phyloP scores from a whole-genome alignment of 2,797 vertebrate species.

The Trachurus trachurus region DNA sequence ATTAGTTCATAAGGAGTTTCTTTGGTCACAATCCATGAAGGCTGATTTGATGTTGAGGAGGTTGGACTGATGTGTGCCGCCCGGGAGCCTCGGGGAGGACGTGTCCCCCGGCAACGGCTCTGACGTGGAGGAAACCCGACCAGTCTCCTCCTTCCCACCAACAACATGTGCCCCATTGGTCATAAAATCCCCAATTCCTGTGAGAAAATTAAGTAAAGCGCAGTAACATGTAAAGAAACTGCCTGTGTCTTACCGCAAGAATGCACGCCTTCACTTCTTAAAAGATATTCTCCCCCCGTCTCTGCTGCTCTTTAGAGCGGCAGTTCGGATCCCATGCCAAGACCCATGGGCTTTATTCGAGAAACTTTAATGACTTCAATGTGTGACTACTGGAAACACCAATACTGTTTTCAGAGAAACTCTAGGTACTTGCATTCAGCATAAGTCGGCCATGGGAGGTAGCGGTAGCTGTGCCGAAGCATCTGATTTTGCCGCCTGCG shows the following conservation, averaged over 20 bases:
- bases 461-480: conserved; percentile 23
- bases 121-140: conserved; percentile 64
- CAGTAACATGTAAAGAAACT: conserved; percentile 86
- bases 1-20: conserved; percentile 12
- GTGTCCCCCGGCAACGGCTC: conserved; percentile 46
- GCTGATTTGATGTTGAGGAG: conserved; percentile 42
- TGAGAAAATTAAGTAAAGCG: conserved; percentile 83
- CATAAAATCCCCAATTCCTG: conserved; percentile 83
- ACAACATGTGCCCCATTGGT: conserved; percentile 75
- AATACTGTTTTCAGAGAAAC: conserved; percentile 67
- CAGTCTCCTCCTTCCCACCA: conserved; percentile 61
- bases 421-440: conserved; percentile 59
- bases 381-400: conserved; percentile 85
- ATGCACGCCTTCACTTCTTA: conserved; percentile 80
- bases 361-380: conserved; percentile 86
- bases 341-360: conserved; percentile 82
- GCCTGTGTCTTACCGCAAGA: conserved; percentile 85
- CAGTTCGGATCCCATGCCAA: conserved; percentile 77
- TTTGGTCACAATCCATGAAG: conserved; percentile 17
- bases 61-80: conserved; percentile 45
- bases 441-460: conserved; percentile 49
- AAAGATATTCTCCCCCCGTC: conserved; percentile 78
- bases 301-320: conserved; percentile 74
- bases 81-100: conserved; percentile 36
- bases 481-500: conserved; percentile 48